Evolutionary conservation across 2,888 invertebrate species (phyloP), one percentile per base, ranked within the genome.

Genomic region (Papilio protenor): DNA sequence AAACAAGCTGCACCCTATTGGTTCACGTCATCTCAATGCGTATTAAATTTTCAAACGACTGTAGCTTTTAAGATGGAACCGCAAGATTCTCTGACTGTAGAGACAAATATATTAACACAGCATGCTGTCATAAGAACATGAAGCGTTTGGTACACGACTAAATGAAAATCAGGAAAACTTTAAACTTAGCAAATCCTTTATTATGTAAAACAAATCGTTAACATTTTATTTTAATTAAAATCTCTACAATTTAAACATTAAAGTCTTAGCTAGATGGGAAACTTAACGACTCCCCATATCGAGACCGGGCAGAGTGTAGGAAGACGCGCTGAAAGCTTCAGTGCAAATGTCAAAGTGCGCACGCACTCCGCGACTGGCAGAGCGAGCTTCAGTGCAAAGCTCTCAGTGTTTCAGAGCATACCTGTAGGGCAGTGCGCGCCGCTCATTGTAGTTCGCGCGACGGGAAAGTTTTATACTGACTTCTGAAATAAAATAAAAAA

Each of bases 211-310:
- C 6, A 52, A 52, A 5, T 27, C 2, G n/a, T 59, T 14, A 61
- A 61, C 14, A 23, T 12, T 23, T 23, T 16, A 49, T 49, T 49
- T 49, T 14, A 61, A 33, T 61, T 21, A 14, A 45, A 40, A 45
- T 69, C 1, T 47, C 23, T 49, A 61, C 47, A 73, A 33, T 33
- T 33, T 18, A 47, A 16, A 10, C 33, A 40, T 33, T 33, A 4
- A 33, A 27, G 33, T 33, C 5, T 5, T 75, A 64, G 14, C 49
- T 27, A 49, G 23, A 16, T 61, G 64, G 27, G 52, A 64, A 52
- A 33, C 64, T 75, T 75, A 66, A 40, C 61, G 74, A 21, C 52
- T 75, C 66, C 75, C 47, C 75, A 52, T 75, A 75, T 75, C 75
- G 66, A 16, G 10, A 10, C 33, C 66, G 33, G 33, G 21, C 75